These are phyloP conservation scores for Cavia aperea DNA, from an alignment of 2,113 vertebrate genomes.

Conservation along the genomic window DNA sequence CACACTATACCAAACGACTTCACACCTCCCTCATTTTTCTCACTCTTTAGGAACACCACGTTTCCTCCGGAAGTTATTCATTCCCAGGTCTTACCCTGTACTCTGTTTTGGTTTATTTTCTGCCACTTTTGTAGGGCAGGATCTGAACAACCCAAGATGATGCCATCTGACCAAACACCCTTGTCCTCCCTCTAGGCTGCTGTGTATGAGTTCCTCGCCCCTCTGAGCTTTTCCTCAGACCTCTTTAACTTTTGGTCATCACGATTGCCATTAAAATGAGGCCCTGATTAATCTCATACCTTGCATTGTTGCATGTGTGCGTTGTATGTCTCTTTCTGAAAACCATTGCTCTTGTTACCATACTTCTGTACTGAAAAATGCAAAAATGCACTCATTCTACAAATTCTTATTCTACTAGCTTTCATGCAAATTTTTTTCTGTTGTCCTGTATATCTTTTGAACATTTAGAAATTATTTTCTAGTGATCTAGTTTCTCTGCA, in stretches of 20 bases:
- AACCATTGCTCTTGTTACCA: background rate
- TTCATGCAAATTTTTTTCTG: background rate
- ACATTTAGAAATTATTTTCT: background rate
- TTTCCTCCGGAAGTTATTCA: background rate
- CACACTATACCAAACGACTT: background rate
- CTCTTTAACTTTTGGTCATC: background rate
- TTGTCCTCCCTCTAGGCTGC: background rate
- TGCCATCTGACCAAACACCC: background rate
- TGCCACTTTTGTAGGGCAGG: background rate
- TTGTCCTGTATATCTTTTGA: background rate
- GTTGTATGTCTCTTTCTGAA: background rate
- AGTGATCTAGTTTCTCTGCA: background rate
- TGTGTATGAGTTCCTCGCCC: accelerated
- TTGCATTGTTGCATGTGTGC: background rate
- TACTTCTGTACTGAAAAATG: background rate
- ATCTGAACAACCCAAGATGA: background rate
- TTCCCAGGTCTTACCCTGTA: background rate
- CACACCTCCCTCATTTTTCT: background rate
- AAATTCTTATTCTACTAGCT: background rate
- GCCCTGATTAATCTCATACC: background rate
- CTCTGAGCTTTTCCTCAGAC: background rate
- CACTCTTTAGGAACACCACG: background rate
- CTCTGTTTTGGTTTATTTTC: background rate
- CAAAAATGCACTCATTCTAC: background rate
- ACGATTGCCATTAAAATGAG: background rate